These are phyloP conservation scores for Nephila pilipes DNA, from an alignment of 1,140 invertebrate species.

Conservation along the genomic window DNA sequence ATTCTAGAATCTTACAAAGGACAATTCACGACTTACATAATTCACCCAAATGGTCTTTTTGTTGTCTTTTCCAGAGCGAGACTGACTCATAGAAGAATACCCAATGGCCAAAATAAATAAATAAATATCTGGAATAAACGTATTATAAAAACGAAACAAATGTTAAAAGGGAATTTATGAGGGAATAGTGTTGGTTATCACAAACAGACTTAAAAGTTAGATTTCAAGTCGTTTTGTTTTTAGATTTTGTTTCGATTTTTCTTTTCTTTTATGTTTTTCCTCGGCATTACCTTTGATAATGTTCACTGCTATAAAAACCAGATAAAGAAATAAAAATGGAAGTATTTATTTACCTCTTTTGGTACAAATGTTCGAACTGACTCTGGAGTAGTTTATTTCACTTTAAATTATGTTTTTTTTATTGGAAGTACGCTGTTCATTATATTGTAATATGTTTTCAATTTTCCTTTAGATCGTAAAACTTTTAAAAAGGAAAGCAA, in stretches of 20 bases:
- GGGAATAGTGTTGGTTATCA: conserved; percentile 24
- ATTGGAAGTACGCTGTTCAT: conserved; percentile 45
- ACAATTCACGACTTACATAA: conserved; percentile 51
- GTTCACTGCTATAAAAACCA: conserved; percentile 56
- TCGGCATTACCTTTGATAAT: conserved; percentile 30
- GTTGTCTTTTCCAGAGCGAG: conserved; percentile 15
- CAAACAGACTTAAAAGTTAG: conserved; percentile 62
- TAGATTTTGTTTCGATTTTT: not conserved
- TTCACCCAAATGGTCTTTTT: conserved; percentile 45
- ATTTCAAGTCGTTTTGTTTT: conserved; percentile 16
- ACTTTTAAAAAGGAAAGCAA: conserved; percentile 52
- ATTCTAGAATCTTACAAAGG: conserved; percentile 24
- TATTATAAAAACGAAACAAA: not conserved
- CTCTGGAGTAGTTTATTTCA: not conserved
- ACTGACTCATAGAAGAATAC: not conserved
- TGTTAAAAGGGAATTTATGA: conserved; percentile 20
- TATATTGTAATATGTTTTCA: conserved; percentile 69
- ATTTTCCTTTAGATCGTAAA: conserved; percentile 65
- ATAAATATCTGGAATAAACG: conserved; percentile 6
- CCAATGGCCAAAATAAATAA: conserved; percentile 58
- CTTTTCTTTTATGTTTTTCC: not conserved
- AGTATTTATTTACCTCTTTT: conserved; percentile 63
- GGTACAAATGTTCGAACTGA: conserved; percentile 36
- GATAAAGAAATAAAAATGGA: conserved; percentile 4
- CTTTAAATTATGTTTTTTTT: not conserved